Base-by-base conservation (phyloP, 2,888 invertebrate species). In the Standfussiana lucernea region DNA sequence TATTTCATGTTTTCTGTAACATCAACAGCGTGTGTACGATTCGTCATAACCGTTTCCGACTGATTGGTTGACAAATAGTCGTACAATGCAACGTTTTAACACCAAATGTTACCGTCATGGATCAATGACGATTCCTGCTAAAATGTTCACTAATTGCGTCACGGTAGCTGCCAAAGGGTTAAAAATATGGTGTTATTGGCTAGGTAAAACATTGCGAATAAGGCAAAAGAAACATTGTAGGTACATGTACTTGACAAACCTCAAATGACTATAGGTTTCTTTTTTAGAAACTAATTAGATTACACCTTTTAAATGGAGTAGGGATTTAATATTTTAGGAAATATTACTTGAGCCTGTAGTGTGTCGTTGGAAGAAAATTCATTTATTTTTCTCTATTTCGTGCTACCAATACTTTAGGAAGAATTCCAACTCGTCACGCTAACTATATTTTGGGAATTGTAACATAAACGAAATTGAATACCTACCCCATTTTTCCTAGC, bases 21-120 rank as follows among this genome's bases (percentile, higher is more conserved):
- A 82, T 82, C 61, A 73, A 72, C 21, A 75, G 62, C 74, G 59
- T 62, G 72, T 64, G 37, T 62, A 13, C 53, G 69, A 88, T 88
- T 86, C 80, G 89, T 82, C 82, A 82, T 80, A 81, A 72, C 79
- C 72, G 76, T 90, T 90, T 89, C 83, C 87, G 88, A 81, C 28
- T 90, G 89, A 90, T 91, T 83, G 86, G 82, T 85, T 80, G 80
- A 89, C 88, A 91, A 90, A 89, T 79, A 84, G 88, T 87, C 89
- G 83, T 45, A 92, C 88, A 90, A 89, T 79, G 85, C n/a, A 83
- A 85, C 86, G 78, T 91, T 91, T 92, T 91, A 90, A 88, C 89
- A 87, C 89, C 89, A 88, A 91, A 91, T 85, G 90, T 85, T 77
- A 32, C 76, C 82, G 91, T 80, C 79, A 90, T 88, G 89, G 89